A percentile compares a stretch with the other conserved stretches of the same genome.
Conservation (phyloP, 2,888 invertebrate species). For the Eilema sororculum region DNA sequence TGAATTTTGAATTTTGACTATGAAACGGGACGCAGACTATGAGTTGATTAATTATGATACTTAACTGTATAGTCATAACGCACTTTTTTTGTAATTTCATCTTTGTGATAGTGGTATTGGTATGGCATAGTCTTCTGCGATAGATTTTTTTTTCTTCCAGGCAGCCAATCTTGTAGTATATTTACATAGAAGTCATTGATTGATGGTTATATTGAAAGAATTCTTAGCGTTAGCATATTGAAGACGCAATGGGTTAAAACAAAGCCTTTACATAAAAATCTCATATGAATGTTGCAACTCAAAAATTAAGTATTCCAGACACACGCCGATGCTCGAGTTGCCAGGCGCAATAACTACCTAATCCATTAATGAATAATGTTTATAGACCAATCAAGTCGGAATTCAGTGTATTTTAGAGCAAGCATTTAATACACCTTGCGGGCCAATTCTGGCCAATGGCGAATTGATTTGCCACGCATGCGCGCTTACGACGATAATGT, state of each 20-base stretch:
- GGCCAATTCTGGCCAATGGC: constrained; percentile 70
- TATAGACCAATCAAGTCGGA: constrained; percentile 69
- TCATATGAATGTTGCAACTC: constrained; percentile 35
- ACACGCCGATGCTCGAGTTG: constrained; percentile 56
- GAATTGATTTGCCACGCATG: constrained; percentile 73
- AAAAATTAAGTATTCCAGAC: constrained; percentile 55
- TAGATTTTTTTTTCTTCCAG: not conserved
- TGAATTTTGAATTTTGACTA: too few relatives aligned
- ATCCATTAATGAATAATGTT: constrained; percentile 65
- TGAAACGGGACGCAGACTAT: not conserved
- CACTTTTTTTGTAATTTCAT: not conserved
- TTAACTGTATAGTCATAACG: not conserved
- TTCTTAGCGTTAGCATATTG: constrained; percentile 34
- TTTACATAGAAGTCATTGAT: not conserved
- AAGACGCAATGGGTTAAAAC: not conserved
- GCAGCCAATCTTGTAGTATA: too few relatives aligned
- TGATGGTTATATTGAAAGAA: constrained; percentile 34
- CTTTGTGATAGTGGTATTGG: too few relatives aligned
- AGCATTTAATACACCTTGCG: constrained; percentile 62
- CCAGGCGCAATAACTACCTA: constrained; percentile 62
- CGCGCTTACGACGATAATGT: constrained; percentile 72
- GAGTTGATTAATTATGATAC: not conserved
- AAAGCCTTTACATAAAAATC: constrained; percentile 17
- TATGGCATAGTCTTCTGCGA: too few relatives aligned
- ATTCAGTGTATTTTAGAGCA: constrained; percentile 70